phyloP scores from a whole-genome alignment of 2,113 vertebrate species.

The Indri indri region DNA sequence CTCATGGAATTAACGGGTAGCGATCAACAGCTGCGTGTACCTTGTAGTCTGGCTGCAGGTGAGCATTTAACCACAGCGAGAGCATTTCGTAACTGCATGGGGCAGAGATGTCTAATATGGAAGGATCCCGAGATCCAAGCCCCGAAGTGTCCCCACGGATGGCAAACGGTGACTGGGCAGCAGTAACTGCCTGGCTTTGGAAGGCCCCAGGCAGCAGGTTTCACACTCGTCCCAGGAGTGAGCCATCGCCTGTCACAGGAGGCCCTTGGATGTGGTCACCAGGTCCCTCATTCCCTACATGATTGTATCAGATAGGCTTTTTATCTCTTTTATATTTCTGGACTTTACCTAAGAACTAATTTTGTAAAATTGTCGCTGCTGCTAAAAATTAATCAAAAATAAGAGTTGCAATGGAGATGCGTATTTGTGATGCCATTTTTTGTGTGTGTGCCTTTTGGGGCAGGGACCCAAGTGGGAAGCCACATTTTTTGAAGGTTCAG shows the following conservation, averaged over 20 bases:
- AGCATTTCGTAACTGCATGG: background rate
- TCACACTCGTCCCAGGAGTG: background rate
- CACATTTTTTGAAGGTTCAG: background rate
- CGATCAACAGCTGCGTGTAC: background rate
- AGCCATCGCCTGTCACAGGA: background rate
- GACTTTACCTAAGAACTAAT: background rate
- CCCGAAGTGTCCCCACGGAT: background rate
- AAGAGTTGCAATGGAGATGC: background rate
- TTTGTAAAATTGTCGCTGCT: background rate
- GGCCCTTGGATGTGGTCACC: background rate
- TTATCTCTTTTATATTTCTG: background rate
- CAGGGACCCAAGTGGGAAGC: background rate
- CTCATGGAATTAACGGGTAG: background rate
- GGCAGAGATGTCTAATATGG: background rate
- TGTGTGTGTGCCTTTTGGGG: background rate
- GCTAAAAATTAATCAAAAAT: background rate
- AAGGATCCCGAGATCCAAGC: background rate
- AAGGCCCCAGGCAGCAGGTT: background rate
- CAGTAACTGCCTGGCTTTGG: background rate
- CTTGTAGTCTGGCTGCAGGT: background rate
- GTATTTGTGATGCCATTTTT: background rate
- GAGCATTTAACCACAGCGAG: background rate
- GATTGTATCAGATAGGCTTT: background rate
- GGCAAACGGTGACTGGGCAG: background rate
- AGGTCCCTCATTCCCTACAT: background rate